A percentile compares a stretch with the other conserved stretches of the same genome.
Conservation (phyloP, 2,888 invertebrate species). For the Achlya flavicornis region DNA sequence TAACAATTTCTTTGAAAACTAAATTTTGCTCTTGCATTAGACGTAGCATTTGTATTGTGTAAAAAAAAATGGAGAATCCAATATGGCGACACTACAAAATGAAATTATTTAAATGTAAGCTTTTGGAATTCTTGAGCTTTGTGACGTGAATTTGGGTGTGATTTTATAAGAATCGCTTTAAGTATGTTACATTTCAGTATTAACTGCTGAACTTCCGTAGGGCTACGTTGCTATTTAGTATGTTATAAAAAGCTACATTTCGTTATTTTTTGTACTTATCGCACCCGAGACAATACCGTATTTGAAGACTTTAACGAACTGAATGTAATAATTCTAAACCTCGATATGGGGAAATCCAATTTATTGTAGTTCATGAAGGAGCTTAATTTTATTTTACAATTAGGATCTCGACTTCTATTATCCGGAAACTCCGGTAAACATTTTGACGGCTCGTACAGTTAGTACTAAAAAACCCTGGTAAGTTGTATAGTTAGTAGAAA, state of each 20-base stretch:
- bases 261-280: conserved; percentile 28
- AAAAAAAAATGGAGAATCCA: conserved; percentile 10
- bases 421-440: neutral
- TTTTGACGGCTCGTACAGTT: neutral
- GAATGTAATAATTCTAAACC: conserved; percentile 49
- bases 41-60: no score
- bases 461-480: neutral
- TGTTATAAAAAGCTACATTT: conserved; percentile 21
- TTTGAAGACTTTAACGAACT: conserved; percentile 57
- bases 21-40: no score
- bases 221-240: neutral
- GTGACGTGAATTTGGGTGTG: conserved; percentile 10
- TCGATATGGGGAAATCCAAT: conserved; percentile 50
- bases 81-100: conserved; percentile 20
- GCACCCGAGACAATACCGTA: conserved; percentile 60
- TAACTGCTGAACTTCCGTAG: conserved; percentile 8
- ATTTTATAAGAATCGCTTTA: neutral
- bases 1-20: no score
- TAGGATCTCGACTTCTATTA: neutral
- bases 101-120: conserved; percentile 13
- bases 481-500: neutral
- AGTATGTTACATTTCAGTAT: conserved; percentile 11
- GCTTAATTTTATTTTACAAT: conserved; percentile 16
- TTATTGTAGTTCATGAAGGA: conserved; percentile 52
- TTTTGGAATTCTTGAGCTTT: conserved; percentile 24